Conservation (phyloP, 2,888 invertebrate species). For the Idaea dimidiata region DNA sequence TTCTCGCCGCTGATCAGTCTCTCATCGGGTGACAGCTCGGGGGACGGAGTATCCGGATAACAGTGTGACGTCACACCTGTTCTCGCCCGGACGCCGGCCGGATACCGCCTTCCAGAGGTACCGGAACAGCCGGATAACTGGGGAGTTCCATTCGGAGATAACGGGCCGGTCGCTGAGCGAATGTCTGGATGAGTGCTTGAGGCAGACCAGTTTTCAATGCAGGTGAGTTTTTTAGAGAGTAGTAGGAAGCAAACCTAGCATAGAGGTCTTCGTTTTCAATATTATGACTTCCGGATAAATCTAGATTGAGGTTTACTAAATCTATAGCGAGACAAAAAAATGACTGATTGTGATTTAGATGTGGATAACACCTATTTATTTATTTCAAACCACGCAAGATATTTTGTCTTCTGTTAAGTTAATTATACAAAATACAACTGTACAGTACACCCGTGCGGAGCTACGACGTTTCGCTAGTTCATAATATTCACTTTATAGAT, state of each 20-base stretch:
- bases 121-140: conserved; percentile 91
- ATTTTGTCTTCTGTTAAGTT: too few relatives aligned
- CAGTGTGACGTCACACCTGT: conserved; percentile 91
- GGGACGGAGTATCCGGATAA: conserved; percentile 94
- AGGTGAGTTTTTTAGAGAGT: conserved; percentile 72
- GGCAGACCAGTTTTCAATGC: conserved; percentile 94
- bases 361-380: too few relatives aligned
- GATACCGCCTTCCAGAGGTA: conserved; percentile 95
- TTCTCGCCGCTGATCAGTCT: conserved; percentile 76
- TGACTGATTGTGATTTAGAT: too few relatives aligned
- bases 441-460: too few relatives aligned
- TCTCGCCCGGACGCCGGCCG: conserved; percentile 89
- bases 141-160: conserved; percentile 94
- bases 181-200: conserved; percentile 93
- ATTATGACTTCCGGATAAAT: too few relatives aligned
- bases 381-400: too few relatives aligned
- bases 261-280: too few relatives aligned
- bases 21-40: conserved; percentile 86
- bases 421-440: too few relatives aligned
- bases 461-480: too few relatives aligned
- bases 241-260: not conserved
- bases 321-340: too few relatives aligned
- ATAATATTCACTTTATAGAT: too few relatives aligned
- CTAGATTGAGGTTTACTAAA: too few relatives aligned
- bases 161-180: conserved; percentile 93